Evolutionary conservation across 2,113 vertebrate species (phyloP).

Genomic region (Heterochromis multidens): DNA sequence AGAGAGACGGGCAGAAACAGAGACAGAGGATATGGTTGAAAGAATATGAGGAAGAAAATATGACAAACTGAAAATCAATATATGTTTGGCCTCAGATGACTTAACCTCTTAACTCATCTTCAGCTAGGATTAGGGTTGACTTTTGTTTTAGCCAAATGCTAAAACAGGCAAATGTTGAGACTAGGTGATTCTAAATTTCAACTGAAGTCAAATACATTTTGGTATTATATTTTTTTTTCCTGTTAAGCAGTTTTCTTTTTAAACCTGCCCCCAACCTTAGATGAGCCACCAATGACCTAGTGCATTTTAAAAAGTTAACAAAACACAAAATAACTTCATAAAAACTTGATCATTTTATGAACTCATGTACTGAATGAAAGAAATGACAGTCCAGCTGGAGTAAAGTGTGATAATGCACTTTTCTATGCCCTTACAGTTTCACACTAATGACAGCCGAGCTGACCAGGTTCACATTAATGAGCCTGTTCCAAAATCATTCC

Average conservation of each 20-base stretch:
- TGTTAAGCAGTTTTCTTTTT: neutral
- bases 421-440: neutral
- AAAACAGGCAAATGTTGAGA: neutral
- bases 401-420: neutral
- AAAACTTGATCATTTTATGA: neutral
- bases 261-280: too few relatives aligned
- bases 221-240: neutral
- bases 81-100: neutral
- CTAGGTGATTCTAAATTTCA: neutral
- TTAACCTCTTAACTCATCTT: neutral
- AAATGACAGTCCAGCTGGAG: neutral
- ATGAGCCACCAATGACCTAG: neutral
- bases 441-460: neutral
- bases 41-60: slow-evolving; percentile 1
- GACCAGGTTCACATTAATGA: slow-evolving; percentile 7
- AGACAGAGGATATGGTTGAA: neutral
- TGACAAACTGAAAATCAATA: neutral
- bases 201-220: neutral
- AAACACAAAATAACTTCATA: neutral
- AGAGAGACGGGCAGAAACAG: slow-evolving; percentile 27
- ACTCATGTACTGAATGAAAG: neutral
- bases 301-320: neutral
- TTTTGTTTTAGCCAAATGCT: neutral
- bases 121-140: neutral
- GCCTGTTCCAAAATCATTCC: slow-evolving; percentile 9